These are phyloP conservation scores for Tautogolabrus adspersus DNA, from an alignment of 2,113 vertebrate species.

Conservation along the genomic window DNA sequence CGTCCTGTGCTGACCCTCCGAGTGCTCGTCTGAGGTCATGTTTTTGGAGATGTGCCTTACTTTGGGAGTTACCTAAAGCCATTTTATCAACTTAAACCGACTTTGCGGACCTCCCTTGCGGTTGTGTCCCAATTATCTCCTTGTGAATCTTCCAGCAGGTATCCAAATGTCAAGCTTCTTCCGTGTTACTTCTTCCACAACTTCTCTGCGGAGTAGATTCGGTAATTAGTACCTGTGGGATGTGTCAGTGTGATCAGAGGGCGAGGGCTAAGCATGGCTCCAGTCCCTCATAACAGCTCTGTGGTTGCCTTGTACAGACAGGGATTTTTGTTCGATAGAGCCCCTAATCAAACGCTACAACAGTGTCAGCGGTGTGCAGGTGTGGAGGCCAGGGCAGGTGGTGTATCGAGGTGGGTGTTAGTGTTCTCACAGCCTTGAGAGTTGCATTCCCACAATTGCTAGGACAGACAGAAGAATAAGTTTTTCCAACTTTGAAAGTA, in stretches of 20 bases:
- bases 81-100: conserved; percentile 78
- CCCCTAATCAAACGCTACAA: conserved; percentile 61
- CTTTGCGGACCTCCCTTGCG: conserved; percentile 73
- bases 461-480: conserved; percentile 33
- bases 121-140: conserved; percentile 84
- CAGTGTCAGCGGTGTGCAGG: conserved; percentile 61
- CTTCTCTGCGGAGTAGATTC: conserved; percentile 65
- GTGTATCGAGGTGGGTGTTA: conserved; percentile 51
- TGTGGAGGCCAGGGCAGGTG: conserved; percentile 49
- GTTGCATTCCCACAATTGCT: conserved; percentile 66
- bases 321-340: conserved; percentile 70
- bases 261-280: conserved; percentile 71
- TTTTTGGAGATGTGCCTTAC: conserved; percentile 70
- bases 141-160: conserved; percentile 74
- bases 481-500: conserved; percentile 48
- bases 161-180: conserved; percentile 84
- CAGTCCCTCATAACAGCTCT: conserved; percentile 64
- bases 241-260: conserved; percentile 78
- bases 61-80: conserved; percentile 72
- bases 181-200: conserved; percentile 72
- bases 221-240: conserved; percentile 87
- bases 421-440: conserved; percentile 72
- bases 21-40: conserved; percentile 61
- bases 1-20: conserved; percentile 46
- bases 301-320: conserved; percentile 56